A percentile compares a stretch with the other conserved stretches of the same genome.
Evolutionary conservation across 23 tunicate species (phyloP).

Genomic region (Phallusia fumigata): DNA sequence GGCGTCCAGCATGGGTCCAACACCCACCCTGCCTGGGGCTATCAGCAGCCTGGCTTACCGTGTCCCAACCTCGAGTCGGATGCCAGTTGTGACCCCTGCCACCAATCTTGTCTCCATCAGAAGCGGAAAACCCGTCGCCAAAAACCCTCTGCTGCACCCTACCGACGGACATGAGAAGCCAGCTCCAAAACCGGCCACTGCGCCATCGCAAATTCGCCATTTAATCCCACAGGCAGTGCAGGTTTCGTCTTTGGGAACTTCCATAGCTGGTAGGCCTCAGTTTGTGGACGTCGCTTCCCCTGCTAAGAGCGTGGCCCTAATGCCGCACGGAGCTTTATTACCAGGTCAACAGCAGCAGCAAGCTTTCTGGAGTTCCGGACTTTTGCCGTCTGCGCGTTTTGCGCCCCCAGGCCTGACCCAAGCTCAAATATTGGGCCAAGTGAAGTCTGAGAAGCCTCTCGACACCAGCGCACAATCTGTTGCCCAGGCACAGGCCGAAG

Average conservation of each 20-base stretch:
- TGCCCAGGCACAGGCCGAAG: no score
- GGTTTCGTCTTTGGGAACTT: not conserved
- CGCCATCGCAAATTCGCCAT: not conserved
- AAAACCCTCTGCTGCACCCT: not conserved
- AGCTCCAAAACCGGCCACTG: not conserved
- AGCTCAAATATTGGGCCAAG: no score
- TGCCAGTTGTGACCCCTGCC: not conserved
- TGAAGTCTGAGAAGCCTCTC: not conserved
- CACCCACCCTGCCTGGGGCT: not conserved
- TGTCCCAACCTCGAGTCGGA: not conserved
- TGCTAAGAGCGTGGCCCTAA: not conserved
- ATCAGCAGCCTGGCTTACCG: not conserved
- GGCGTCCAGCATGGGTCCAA: not conserved
- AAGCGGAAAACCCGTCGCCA: not conserved
- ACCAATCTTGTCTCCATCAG: not conserved
- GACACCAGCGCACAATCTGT: not conserved
- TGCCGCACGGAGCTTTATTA: not conserved
- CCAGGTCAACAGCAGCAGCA: not conserved
- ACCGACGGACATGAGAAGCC: not conserved
- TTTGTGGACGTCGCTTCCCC: not conserved
- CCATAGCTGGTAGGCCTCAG: not conserved
- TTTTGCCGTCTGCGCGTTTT: not conserved
- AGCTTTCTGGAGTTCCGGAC: not conserved
- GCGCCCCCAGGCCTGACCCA: not conserved
- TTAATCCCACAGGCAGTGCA: not conserved